Evolutionary conservation across 1,140 invertebrate species (phyloP), one percentile per base, ranked within the genome.

Genomic region (Drosophila cardini): DNA sequence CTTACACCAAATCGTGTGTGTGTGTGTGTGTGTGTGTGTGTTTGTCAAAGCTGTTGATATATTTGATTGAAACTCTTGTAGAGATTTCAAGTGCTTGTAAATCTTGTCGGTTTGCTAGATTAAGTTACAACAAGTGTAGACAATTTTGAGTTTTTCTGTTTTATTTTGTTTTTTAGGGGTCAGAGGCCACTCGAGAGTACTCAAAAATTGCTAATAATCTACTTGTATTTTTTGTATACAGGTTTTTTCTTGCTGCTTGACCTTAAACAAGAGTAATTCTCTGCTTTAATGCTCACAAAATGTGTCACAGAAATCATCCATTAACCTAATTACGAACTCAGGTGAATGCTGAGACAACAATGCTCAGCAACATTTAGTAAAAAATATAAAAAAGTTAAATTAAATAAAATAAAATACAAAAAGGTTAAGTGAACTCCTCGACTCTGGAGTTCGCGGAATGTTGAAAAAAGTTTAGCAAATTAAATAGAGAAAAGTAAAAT

Each of bases 301-400:
- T 74, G 68, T 77, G 64, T 76, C 76, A 83, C 72, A 78, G 69
- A 5, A 63, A 67, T 78, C 72, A 87, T 70, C 84, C 83, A 86
- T 86, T 86, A 87, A 87, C 83, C 83, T 86, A 86, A 86, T 86
- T 86, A 78, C 79, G 61, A 79, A 73, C 36, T 67, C 64, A 76
- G 79, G 63, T 70, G 87, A 67, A 76, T 76, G 67, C 60, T 79
- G 70, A 61, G 60, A 78, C 69, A 76, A 79, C 75, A 82, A 61
- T 56, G 62, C 38, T 56, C 55, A 70, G 63, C 9, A 57, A 40
- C 53, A 67, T 15, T 43, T 16, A 13, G 56, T 42, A 42, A 58
- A 63, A 43, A 61, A n/a, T n/a, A n/a, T n/a, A 26, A 32, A 16
- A 55, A 26, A 26, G 21, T 26, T 26, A 26, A 26, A 26, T 26